Evolutionary conservation across 2,113 vertebrate genomes (phyloP).

Genomic region (Cyanoramphus novaezelandiae): DNA sequence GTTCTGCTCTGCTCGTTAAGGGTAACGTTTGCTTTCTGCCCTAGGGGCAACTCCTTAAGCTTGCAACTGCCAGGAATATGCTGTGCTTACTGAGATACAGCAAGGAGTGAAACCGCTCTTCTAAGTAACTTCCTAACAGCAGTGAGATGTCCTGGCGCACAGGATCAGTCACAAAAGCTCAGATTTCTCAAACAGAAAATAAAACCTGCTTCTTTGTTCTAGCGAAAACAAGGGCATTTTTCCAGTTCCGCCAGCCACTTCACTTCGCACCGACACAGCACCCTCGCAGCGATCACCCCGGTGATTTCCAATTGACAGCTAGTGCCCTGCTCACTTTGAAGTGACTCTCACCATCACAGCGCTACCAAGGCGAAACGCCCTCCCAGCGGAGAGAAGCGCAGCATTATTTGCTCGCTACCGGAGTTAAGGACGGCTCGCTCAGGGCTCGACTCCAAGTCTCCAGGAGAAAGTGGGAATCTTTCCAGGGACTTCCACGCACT

Average conservation of each 20-base stretch:
- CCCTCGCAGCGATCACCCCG: accelerated
- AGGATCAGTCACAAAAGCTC: neutral
- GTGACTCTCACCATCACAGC: neutral
- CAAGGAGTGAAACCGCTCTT: slow-evolving; percentile 40
- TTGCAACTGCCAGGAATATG: slow-evolving; percentile 10
- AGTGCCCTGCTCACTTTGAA: accelerated
- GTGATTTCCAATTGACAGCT: accelerated
- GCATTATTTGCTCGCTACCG: neutral
- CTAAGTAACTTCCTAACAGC: neutral
- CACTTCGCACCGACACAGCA: neutral
- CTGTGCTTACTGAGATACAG: slow-evolving; percentile 29
- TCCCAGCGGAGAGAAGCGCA: neutral
- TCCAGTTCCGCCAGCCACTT: neutral
- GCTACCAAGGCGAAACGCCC: neutral
- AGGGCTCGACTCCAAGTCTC: slow-evolving; percentile 32
- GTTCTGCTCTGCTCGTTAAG: neutral
- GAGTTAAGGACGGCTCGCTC: neutral
- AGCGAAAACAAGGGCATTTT: neutral
- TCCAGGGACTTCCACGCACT: slow-evolving; percentile 55
- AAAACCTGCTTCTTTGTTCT: neutral
- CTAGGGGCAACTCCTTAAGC: slow-evolving; percentile 6
- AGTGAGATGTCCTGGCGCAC: neutral
- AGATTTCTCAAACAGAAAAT: neutral
- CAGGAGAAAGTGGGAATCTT: slow-evolving; percentile 38
- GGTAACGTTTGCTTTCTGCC: slow-evolving; percentile 48